Evolutionary conservation across 2,113 vertebrate genomes (phyloP).

Genomic region (Euleptes europaea): DNA sequence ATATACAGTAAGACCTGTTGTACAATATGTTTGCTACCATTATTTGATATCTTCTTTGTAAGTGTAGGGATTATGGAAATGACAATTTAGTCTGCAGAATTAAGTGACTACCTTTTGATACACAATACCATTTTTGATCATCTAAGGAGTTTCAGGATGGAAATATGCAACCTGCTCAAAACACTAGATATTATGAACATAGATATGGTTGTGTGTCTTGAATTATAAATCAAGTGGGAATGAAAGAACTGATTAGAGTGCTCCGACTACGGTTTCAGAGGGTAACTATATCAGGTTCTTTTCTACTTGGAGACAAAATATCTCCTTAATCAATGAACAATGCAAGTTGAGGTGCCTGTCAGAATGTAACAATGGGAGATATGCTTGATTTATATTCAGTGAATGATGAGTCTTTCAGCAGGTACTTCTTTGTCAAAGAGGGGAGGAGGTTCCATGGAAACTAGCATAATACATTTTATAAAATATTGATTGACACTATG

Average conservation of each 20-base stretch:
- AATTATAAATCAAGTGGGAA: not conserved
- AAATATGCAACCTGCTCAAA: not conserved
- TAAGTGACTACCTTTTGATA: not conserved
- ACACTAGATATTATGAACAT: not conserved
- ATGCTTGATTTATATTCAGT: constrained; percentile 8
- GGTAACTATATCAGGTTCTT: not conserved
- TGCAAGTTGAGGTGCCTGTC: constrained; percentile 27
- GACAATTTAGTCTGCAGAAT: not conserved
- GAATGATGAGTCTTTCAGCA: constrained; percentile 24
- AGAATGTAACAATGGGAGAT: constrained; percentile 27
- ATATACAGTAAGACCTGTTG: rapidly evolving
- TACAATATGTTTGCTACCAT: not conserved
- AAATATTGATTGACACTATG: constrained; percentile 35
- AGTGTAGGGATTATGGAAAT: not conserved
- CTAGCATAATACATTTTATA: constrained; percentile 18
- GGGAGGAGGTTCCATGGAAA: constrained; percentile 26
- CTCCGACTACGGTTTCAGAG: constrained; percentile 15
- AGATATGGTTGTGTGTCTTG: not conserved
- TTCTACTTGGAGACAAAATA: constrained; percentile 20
- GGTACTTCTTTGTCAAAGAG: constrained; percentile 13
- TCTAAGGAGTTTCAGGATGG: not conserved
- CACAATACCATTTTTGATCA: constrained; percentile 3
- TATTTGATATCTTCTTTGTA: not conserved
- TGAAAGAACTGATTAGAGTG: not conserved
- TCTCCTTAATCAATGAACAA: constrained; percentile 45